Percentiles rank a stretch among this genome's conserved stretches.
phyloP scores from a whole-genome alignment of 2,888 invertebrate species.

The Xestia ashworthii region DNA sequence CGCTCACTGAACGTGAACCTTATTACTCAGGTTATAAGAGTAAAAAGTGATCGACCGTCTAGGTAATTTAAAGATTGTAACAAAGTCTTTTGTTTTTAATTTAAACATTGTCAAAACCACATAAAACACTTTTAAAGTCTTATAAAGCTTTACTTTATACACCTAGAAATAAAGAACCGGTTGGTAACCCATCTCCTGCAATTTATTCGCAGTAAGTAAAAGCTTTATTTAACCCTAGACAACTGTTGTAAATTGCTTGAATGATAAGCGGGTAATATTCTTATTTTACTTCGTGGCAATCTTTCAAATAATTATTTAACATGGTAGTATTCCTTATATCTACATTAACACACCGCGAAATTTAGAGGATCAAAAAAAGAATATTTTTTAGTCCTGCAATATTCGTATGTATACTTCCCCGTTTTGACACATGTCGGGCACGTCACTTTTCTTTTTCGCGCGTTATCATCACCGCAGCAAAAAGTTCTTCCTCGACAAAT shows the following conservation, averaged over 20 bases:
- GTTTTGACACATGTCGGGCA: too few species aligned
- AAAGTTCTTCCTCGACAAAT: too few species aligned
- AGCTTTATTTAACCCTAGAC: slow-evolving; percentile 26
- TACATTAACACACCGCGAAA: too few species aligned
- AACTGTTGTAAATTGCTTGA: not conserved
- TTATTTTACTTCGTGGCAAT: too few species aligned
- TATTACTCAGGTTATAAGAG: not conserved
- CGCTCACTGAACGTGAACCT: not conserved
- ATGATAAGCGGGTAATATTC: too few species aligned
- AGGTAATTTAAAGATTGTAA: not conserved
- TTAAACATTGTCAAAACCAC: not conserved
- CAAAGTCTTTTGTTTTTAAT: not conserved
- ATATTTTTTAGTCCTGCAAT: too few species aligned
- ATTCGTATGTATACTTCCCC: too few species aligned
- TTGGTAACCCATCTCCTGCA: slow-evolving; percentile 10
- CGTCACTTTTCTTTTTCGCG: too few species aligned
- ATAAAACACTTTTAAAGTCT: not conserved
- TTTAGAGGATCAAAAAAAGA: too few species aligned
- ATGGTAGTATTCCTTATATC: too few species aligned
- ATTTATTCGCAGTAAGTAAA: slow-evolving; percentile 37
- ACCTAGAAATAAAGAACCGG: slow-evolving; percentile 7
- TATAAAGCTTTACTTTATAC: not conserved
- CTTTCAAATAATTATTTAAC: too few species aligned
- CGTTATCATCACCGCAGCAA: too few species aligned
- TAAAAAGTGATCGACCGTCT: not conserved